Conservation (phyloP, 2,113 vertebrate genomes). For the Lycaon pictus region DNA sequence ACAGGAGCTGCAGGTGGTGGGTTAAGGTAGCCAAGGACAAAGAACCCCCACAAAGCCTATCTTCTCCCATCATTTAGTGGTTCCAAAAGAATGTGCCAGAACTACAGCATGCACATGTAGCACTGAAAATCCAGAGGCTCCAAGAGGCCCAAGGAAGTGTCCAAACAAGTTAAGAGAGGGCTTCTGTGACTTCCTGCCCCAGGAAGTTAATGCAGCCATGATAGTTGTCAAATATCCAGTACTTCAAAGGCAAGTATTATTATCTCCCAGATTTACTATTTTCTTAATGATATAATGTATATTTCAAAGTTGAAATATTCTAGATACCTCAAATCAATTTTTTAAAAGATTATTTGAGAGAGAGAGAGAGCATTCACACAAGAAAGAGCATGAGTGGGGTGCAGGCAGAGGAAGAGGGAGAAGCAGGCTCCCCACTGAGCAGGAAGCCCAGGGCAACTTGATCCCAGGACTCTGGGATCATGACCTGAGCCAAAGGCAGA, state of each 20-base stretch:
- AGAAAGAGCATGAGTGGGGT: neutral
- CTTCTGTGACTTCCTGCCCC: neutral
- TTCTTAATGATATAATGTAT: slow-evolving; percentile 25
- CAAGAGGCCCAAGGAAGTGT: neutral
- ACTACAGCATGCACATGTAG: neutral
- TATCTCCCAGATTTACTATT: slow-evolving; percentile 12
- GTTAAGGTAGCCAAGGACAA: neutral
- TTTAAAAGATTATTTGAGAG: neutral
- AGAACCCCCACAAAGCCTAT: neutral
- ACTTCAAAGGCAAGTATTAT: neutral
- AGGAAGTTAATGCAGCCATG: neutral
- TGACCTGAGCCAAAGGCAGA: neutral
- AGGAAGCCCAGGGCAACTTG: too few species aligned
- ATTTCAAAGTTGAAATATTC: slow-evolving; percentile 11
- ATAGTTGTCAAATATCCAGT: neutral
- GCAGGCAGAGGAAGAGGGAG: neutral
- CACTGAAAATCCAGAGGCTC: neutral
- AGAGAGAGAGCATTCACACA: neutral
- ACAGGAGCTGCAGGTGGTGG: neutral
- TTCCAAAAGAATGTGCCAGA: neutral
- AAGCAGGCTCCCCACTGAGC: neutral
- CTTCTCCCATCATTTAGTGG: neutral
- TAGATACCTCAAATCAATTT: neutral
- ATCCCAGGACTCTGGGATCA: too few species aligned
- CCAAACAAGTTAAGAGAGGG: neutral